These are phyloP conservation scores for Pipistrellus kuhlii DNA, from an alignment of 2,797 vertebrate species.

Conservation along the genomic window DNA sequence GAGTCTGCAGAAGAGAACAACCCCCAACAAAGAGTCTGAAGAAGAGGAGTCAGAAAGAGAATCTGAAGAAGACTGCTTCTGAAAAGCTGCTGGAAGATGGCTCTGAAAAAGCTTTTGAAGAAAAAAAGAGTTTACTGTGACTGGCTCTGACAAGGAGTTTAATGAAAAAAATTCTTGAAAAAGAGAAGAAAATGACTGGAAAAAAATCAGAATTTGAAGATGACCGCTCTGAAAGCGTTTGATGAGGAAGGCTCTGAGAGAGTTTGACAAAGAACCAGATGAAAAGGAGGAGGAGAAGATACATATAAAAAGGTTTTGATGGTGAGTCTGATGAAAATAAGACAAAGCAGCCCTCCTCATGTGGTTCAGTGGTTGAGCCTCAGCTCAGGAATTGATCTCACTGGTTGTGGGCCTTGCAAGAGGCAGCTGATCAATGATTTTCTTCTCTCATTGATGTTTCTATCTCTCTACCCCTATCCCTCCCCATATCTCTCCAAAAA, in stretches of 20 bases:
- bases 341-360: neutral
- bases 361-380: too few relatives aligned
- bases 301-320: slow-evolving; percentile 57
- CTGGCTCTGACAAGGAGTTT: slow-evolving; percentile 54
- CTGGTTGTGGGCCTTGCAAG: too few relatives aligned
- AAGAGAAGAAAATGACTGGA: slow-evolving; percentile 50
- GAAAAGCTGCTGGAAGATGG: neutral
- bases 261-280: slow-evolving; percentile 66
- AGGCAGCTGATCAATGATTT: too few relatives aligned
- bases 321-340: slow-evolving; percentile 66
- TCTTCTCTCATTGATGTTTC: too few relatives aligned
- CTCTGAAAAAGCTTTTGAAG: slow-evolving; percentile 66
- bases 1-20: neutral
- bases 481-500: too few relatives aligned
- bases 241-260: slow-evolving; percentile 74
- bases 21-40: neutral
- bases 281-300: slow-evolving; percentile 51
- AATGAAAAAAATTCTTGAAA: slow-evolving; percentile 62
- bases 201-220: slow-evolving; percentile 69
- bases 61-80: slow-evolving; percentile 48
- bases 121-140: slow-evolving; percentile 53
- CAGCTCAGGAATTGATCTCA: too few relatives aligned
- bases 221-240: slow-evolving; percentile 61
- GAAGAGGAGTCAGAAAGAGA: neutral
- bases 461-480: too few relatives aligned